These are phyloP conservation scores for Nomada lathburiana DNA, from an alignment of 2,888 invertebrate species.

Conservation along the genomic window DNA sequence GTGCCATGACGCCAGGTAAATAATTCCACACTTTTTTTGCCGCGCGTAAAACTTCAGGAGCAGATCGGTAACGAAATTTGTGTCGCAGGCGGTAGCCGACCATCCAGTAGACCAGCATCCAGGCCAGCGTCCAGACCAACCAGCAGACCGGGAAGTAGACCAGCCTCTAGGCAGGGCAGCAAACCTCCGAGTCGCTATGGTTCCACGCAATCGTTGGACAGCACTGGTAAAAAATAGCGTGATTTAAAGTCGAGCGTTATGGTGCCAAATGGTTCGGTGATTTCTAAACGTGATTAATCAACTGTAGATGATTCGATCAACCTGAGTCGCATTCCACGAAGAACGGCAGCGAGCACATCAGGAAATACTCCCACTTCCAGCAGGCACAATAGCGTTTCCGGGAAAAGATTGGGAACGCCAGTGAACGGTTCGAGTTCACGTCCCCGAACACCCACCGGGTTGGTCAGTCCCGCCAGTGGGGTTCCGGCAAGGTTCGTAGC, in stretches of 20 bases:
- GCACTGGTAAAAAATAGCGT: slow-evolving; percentile 88
- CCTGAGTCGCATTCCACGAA: slow-evolving; percentile 92
- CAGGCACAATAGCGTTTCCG: slow-evolving; percentile 87
- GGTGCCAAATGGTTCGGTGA: neutral
- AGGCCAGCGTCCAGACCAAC: slow-evolving; percentile 90
- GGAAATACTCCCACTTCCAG: slow-evolving; percentile 86
- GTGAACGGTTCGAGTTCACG: slow-evolving; percentile 88
- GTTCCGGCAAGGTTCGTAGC: slow-evolving; percentile 88
- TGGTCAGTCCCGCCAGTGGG: slow-evolving; percentile 90
- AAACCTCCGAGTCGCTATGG: slow-evolving; percentile 97
- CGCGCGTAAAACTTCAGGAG: neutral
- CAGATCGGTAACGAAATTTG: neutral
- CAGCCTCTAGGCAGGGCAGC: slow-evolving; percentile 93
- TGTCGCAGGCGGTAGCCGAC: slow-evolving; percentile 87
- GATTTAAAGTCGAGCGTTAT: neutral
- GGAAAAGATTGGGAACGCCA: slow-evolving; percentile 86
- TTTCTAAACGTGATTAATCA: neutral
- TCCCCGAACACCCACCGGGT: slow-evolving; percentile 91
- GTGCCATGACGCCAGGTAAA: slow-evolving; percentile 89
- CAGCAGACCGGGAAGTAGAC: slow-evolving; percentile 93
- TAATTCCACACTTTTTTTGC: neutral
- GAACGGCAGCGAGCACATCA: slow-evolving; percentile 87
- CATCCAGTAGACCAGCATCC: slow-evolving; percentile 86
- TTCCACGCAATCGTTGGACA: slow-evolving; percentile 95
- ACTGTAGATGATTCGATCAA: slow-evolving; percentile 89